Evolutionary conservation across 2,797 vertebrate species (phyloP).

Genomic region (Alcedo atthis): DNA sequence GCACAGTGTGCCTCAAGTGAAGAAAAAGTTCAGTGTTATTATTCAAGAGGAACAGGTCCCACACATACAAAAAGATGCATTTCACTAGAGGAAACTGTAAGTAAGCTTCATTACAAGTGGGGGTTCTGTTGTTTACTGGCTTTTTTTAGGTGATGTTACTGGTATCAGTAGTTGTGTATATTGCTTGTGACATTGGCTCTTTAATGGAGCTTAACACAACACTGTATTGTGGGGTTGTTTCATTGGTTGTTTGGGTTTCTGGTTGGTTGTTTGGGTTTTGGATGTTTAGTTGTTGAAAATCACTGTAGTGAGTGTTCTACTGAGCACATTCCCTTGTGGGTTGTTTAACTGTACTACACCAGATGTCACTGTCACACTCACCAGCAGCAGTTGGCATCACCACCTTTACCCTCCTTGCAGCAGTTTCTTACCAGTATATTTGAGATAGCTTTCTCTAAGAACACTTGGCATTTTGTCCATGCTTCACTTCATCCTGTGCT

Average conservation of each 20-base stretch:
- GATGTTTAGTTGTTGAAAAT: neutral
- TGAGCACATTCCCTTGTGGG: fast-evolving
- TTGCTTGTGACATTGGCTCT: neutral
- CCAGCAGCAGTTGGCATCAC: neutral
- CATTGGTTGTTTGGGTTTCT: too few relatives aligned
- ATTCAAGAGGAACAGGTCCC: neutral
- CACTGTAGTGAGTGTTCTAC: neutral
- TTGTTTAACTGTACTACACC: neutral
- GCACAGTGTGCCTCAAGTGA: neutral
- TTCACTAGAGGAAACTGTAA: neutral
- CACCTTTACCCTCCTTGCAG: neutral
- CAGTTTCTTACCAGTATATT: neutral
- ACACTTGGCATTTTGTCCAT: neutral
- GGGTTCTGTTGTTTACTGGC: neutral
- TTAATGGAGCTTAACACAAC: neutral
- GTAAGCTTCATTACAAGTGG: neutral
- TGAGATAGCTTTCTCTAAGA: neutral
- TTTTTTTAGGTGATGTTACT: neutral
- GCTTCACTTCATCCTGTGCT: neutral
- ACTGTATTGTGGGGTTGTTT: too few relatives aligned
- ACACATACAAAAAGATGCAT: fast-evolving
- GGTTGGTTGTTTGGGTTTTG: too few relatives aligned
- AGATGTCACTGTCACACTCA: fast-evolving
- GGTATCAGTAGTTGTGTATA: neutral
- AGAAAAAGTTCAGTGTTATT: neutral